Conservation (phyloP, 2,888 invertebrate genomes). For the Galerucella nymphaeae region DNA sequence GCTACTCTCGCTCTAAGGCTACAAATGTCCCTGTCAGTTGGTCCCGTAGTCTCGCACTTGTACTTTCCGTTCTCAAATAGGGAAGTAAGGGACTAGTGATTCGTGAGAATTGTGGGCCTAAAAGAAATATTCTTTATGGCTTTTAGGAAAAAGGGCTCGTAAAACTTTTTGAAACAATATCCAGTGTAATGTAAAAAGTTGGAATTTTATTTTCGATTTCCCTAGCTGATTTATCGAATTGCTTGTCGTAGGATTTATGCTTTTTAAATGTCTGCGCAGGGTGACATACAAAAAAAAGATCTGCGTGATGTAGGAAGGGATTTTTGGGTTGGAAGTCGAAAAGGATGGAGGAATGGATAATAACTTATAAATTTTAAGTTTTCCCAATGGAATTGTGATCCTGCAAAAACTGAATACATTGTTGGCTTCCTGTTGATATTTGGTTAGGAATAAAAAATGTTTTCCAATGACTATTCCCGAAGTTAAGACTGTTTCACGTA, state of each 20-base stretch:
- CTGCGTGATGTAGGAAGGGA: slow-evolving; percentile 28
- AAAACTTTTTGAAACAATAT: slow-evolving; percentile 43
- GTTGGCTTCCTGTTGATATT: too few species aligned
- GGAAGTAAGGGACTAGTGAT: slow-evolving; percentile 35
- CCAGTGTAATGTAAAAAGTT: slow-evolving; percentile 42
- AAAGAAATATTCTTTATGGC: slow-evolving; percentile 40
- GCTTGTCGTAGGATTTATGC: slow-evolving; percentile 34
- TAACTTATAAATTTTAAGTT: slow-evolving; percentile 20
- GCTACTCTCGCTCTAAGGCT: too few species aligned
- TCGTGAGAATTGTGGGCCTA: slow-evolving; percentile 37
- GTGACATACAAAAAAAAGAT: slow-evolving; percentile 34
- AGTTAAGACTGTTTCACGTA: too few species aligned
- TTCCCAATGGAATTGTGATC: too few species aligned
- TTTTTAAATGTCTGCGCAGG: slow-evolving; percentile 34
- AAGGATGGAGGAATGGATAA: slow-evolving; percentile 5
- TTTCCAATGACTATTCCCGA: too few species aligned
- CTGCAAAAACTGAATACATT: too few species aligned
- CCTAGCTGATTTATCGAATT: slow-evolving; percentile 36
- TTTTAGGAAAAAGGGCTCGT: slow-evolving; percentile 39
- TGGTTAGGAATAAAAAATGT: too few species aligned
- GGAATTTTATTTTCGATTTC: slow-evolving; percentile 39
- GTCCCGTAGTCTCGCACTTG: slow-evolving; percentile 12
- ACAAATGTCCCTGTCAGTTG: not conserved
- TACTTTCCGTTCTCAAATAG: slow-evolving; percentile 28
- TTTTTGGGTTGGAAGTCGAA: slow-evolving; percentile 16